Evolutionary conservation across 1,140 invertebrate genomes (phyloP).

Genomic region (Branchinecta lindahli): DNA sequence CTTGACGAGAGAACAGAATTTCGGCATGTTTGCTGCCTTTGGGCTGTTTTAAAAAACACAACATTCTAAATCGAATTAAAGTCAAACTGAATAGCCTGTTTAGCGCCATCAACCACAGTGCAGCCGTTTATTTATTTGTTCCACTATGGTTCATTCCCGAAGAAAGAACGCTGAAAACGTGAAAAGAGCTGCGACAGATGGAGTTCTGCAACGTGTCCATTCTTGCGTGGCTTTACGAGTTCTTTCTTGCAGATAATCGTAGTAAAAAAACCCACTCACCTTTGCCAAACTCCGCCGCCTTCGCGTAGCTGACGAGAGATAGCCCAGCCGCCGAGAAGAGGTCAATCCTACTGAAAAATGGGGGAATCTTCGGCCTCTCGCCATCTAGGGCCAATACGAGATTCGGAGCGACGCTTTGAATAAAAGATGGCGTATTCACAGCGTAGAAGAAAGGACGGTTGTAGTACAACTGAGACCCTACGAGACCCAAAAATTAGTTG

Average conservation of each 20-base stretch:
- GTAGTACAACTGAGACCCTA: slow-evolving; percentile 46
- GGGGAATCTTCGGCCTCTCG: slow-evolving; percentile 41
- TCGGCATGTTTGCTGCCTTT: too few relatives aligned
- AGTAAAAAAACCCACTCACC: slow-evolving; percentile 22
- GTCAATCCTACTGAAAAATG: slow-evolving; percentile 42
- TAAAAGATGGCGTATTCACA: slow-evolving; percentile 38
- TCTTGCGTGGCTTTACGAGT: too few relatives aligned
- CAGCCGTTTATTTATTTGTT: too few relatives aligned
- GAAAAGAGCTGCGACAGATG: too few relatives aligned
- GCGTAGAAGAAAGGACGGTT: slow-evolving; percentile 55
- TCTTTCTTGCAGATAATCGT: background rate
- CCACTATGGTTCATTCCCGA: too few relatives aligned
- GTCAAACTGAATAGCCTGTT: too few relatives aligned
- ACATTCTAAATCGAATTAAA: too few relatives aligned
- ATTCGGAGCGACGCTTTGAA: slow-evolving; percentile 38
- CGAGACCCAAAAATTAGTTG: slow-evolving; percentile 12
- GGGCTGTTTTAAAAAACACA: too few relatives aligned
- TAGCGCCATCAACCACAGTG: too few relatives aligned
- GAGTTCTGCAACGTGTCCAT: too few relatives aligned
- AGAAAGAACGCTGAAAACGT: too few relatives aligned
- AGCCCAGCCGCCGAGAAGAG: slow-evolving; percentile 41
- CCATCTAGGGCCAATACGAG: slow-evolving; percentile 44
- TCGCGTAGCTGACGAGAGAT: slow-evolving; percentile 59
- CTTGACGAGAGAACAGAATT: too few relatives aligned
- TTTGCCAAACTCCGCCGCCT: slow-evolving; percentile 49